Conservation (phyloP, 2,797 vertebrate species). For the Prionace glauca region DNA sequence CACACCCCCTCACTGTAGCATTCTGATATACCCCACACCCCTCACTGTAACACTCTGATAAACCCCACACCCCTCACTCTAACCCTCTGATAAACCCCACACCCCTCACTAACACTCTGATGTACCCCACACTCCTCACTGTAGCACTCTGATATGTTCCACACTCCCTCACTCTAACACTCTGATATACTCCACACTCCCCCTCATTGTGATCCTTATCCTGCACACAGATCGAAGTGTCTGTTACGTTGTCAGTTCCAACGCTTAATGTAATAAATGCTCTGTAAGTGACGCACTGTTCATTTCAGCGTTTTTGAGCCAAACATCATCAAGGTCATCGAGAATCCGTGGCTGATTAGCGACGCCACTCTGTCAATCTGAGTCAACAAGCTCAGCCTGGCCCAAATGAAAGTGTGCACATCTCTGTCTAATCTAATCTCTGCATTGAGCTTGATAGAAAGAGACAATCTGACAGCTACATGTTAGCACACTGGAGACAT, state of each 20-base stretch:
- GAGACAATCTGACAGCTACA: neutral
- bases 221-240: neutral
- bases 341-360: neutral
- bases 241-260: neutral
- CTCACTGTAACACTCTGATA: neutral
- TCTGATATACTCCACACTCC: neutral
- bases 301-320: neutral
- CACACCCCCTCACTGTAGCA: neutral
- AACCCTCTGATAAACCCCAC: neutral
- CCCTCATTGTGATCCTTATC: neutral
- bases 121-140: neutral
- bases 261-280: neutral
- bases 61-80: neutral
- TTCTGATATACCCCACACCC: neutral
- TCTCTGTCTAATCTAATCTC: neutral
- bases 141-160: neutral
- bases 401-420: neutral
- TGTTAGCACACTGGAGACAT: neutral
- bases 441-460: neutral
- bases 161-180: neutral
- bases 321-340: neutral
- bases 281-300: neutral
- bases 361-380: neutral
- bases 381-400: neutral
- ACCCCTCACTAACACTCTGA: neutral